Evolutionary conservation across 2,888 invertebrate genomes (phyloP).

Genomic region (Aphodius sticticus): DNA sequence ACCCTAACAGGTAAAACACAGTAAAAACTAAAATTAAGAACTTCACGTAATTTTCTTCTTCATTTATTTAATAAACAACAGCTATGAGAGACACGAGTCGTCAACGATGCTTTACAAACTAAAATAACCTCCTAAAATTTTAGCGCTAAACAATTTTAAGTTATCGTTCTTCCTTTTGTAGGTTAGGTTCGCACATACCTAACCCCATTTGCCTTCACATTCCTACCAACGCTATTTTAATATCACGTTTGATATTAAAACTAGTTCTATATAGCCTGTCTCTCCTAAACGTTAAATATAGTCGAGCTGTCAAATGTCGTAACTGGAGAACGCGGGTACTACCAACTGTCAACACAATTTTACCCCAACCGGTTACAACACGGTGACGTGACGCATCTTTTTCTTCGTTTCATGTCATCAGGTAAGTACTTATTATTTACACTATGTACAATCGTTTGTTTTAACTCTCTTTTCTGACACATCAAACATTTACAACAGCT

Average conservation of each 20-base stretch:
- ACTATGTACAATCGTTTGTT: neutral
- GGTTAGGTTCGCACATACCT: neutral
- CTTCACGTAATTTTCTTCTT: neutral
- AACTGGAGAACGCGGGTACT: neutral
- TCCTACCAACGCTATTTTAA: neutral
- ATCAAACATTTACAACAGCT: neutral
- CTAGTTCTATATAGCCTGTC: neutral
- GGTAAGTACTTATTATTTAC: constrained; percentile 4
- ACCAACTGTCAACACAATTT: neutral
- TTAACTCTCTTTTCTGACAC: neutral
- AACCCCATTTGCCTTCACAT: neutral
- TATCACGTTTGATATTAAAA: neutral
- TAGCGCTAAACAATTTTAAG: neutral
- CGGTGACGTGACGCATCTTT: neutral
- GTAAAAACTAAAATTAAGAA: neutral
- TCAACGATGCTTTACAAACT: neutral
- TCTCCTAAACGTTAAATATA: neutral
- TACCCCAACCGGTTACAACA: neutral
- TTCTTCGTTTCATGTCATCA: neutral
- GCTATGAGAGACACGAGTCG: neutral
- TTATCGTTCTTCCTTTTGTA: neutral
- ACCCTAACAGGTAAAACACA: neutral
- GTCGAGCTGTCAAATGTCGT: neutral
- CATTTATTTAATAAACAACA: neutral
- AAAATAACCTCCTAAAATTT: neutral